phyloP scores from a whole-genome alignment of 1,140 invertebrate species.

The Rhyzopertha dominica region DNA sequence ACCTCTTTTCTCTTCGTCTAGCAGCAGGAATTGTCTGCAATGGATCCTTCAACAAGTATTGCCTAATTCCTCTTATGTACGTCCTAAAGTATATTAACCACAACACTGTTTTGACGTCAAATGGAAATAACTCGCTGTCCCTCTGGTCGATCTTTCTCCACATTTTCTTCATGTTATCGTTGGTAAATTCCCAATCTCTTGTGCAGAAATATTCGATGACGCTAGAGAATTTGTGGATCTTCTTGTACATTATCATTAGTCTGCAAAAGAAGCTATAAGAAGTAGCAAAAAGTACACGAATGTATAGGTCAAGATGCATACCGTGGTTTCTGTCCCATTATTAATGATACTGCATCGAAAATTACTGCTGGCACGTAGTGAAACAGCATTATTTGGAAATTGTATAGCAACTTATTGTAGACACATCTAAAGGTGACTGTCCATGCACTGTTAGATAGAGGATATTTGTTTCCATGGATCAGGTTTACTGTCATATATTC shows the following conservation, averaged over 20 bases:
- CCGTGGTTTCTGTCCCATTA: slow-evolving; percentile 58
- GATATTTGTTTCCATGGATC: slow-evolving; percentile 48
- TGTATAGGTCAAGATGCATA: slow-evolving; percentile 46
- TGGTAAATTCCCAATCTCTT: slow-evolving; percentile 65
- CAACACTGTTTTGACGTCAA: slow-evolving; percentile 60
- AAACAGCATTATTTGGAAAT: slow-evolving; percentile 47
- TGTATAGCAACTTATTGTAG: slow-evolving; percentile 40
- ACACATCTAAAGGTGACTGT: slow-evolving; percentile 51
- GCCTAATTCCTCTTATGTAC: slow-evolving; percentile 54
- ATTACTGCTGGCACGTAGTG: slow-evolving; percentile 58
- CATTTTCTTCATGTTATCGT: slow-evolving; percentile 57
- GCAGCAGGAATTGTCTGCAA: slow-evolving; percentile 52
- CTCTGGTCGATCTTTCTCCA: slow-evolving; percentile 51
- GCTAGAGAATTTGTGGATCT: slow-evolving; percentile 65
- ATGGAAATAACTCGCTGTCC: slow-evolving; percentile 61
- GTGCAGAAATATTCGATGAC: slow-evolving; percentile 70
- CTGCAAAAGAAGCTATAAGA: slow-evolving; percentile 50
- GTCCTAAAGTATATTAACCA: slow-evolving; percentile 56
- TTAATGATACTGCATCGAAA: slow-evolving; percentile 50
- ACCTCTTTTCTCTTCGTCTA: slow-evolving; percentile 15
- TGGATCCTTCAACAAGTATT: slow-evolving; percentile 60
- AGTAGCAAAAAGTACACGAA: too few relatives aligned
- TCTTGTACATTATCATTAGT: slow-evolving; percentile 66
- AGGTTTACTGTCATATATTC: slow-evolving; percentile 53
- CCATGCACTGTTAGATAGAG: slow-evolving; percentile 55